Evolutionary conservation across 2,797 vertebrate genomes (phyloP).

Genomic region (Petrocephalus schoutedeni): DNA sequence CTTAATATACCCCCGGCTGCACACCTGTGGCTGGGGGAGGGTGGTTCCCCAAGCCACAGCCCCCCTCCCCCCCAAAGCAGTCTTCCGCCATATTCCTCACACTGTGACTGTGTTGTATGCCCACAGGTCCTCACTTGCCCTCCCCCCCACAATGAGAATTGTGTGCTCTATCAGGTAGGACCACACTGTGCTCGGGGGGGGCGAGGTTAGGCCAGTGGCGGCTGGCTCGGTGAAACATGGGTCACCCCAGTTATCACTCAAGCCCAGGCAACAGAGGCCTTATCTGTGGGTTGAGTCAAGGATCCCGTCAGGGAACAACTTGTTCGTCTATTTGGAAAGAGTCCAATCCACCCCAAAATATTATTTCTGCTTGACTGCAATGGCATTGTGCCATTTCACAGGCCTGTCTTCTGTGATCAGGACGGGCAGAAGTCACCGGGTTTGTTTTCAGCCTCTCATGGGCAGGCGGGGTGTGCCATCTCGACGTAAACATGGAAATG

Average conservation of each 20-base stretch:
- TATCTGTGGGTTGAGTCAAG: constrained; percentile 24
- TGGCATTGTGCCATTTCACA: background rate
- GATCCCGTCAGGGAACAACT: background rate
- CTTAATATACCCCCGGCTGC: background rate
- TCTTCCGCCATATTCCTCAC: background rate
- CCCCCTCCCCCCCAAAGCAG: too few relatives aligned
- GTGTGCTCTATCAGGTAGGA: background rate
- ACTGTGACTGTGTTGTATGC: background rate
- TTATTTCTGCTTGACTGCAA: background rate
- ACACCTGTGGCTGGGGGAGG: background rate
- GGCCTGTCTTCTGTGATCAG: background rate
- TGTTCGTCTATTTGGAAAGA: background rate
- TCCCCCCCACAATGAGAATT: background rate
- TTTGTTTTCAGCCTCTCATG: background rate
- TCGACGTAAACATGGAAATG: background rate
- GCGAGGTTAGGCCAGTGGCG: background rate
- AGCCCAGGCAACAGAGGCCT: constrained; percentile 27
- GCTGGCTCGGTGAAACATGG: background rate
- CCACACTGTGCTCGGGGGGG: background rate
- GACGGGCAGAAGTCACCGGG: background rate
- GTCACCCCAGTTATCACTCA: constrained; percentile 25
- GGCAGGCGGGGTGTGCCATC: background rate
- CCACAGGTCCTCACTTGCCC: background rate
- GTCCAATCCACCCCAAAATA: background rate
- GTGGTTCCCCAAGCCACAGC: background rate